These are phyloP conservation scores for Cryptophagus acutangulus DNA, from an alignment of 2,888 invertebrate genomes.

Conservation along the genomic window DNA sequence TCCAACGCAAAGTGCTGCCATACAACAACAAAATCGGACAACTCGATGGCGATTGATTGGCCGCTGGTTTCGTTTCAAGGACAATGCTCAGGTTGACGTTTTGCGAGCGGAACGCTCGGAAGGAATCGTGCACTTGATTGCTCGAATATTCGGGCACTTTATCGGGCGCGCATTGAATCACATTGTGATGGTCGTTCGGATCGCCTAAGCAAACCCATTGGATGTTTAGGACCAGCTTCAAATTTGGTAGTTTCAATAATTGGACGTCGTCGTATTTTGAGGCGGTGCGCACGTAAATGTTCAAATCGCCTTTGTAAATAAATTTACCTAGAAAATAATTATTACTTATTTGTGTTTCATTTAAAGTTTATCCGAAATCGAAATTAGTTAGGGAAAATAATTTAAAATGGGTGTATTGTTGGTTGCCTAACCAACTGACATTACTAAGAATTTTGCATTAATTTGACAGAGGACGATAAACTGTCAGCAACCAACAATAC, in stretches of 20 bases:
- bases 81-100: conserved; percentile 74
- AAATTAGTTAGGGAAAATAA: too few species aligned
- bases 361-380: too few species aligned
- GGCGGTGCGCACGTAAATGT: conserved; percentile 93
- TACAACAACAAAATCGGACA: conserved; percentile 74
- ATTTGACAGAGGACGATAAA: too few species aligned
- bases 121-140: conserved; percentile 93
- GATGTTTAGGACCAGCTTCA: conserved; percentile 77
- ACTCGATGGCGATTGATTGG: conserved; percentile 47
- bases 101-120: conserved; percentile 87
- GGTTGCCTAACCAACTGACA: too few species aligned
- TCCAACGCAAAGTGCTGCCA: conserved; percentile 92
- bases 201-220: conserved; percentile 91
- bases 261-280: conserved; percentile 99
- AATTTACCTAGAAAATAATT: conserved; percentile 73
- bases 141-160: conserved; percentile 95
- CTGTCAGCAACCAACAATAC: too few species aligned
- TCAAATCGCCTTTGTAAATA: conserved; percentile 87
- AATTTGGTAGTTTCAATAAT: conserved; percentile 83
- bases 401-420: too few species aligned
- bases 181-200: conserved; percentile 92
- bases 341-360: too few species aligned
- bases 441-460: too few species aligned
- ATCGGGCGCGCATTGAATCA: conserved; percentile 93
- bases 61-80: conserved; percentile 66